Evolutionary conservation across 2,797 vertebrate genomes (phyloP).

Genomic region (Enteromius argenteus): DNA sequence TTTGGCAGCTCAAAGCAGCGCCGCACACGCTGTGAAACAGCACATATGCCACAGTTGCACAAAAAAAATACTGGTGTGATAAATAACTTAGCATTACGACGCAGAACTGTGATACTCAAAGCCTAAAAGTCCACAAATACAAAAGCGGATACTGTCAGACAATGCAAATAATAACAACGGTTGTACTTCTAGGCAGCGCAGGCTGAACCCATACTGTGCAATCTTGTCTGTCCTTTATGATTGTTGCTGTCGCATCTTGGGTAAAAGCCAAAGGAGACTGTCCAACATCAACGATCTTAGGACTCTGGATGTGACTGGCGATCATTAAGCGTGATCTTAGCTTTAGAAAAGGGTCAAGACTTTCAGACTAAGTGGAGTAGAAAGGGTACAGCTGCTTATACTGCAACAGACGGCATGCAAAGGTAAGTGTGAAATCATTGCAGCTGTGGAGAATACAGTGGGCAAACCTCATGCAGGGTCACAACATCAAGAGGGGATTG

Average conservation of each 20-base stretch:
- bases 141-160: not conserved
- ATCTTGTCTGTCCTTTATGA: not conserved
- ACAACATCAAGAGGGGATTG: conserved; percentile 29
- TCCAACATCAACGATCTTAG: not conserved
- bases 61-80: conserved; percentile 48
- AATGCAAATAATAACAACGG: not conserved
- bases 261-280: not conserved
- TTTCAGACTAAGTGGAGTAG: not conserved
- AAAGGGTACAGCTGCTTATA: not conserved
- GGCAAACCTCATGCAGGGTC: not conserved
- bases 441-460: conserved; percentile 16
- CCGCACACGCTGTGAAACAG: conserved; percentile 46
- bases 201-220: not conserved
- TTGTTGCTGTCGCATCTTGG: not conserved
- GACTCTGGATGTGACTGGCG: not conserved
- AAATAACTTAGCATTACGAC: conserved; percentile 51
- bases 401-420: not conserved
- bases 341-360: not conserved
- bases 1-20: conserved; percentile 51
- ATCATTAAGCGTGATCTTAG: not conserved
- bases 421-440: not conserved
- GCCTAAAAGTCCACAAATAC: conserved; percentile 17
- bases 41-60: conserved; percentile 52
- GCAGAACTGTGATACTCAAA: conserved; percentile 11
- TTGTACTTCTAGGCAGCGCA: not conserved